A percentile compares a stretch with the other conserved stretches of the same genome.
Conservation (phyloP, 2,113 vertebrate species). For the Suncus etruscus region DNA sequence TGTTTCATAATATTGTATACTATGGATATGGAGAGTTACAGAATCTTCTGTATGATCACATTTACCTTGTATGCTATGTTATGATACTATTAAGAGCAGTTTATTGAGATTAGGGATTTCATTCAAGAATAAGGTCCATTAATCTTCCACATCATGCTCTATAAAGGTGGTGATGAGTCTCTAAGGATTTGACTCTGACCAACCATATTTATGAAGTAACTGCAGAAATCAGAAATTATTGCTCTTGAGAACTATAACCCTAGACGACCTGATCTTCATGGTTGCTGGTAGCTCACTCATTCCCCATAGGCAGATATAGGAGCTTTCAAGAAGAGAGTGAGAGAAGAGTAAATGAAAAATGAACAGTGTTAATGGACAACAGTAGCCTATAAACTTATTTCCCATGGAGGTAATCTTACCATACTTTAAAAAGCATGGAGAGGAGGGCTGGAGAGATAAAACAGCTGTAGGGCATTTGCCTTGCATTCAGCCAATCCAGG, state of each 20-base stretch:
- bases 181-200: slow-evolving; percentile 35
- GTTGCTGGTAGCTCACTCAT: slow-evolving; percentile 20
- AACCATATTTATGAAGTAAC: background rate
- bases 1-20: slow-evolving; percentile 25
- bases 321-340: background rate
- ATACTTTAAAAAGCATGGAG: slow-evolving; percentile 42
- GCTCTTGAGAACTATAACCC: slow-evolving; percentile 37
- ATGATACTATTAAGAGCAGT: slow-evolving; percentile 38
- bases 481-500: too few relatives aligned
- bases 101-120: background rate
- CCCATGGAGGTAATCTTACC: slow-evolving; percentile 19
- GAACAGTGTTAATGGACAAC: background rate
- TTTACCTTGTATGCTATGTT: slow-evolving; percentile 8
- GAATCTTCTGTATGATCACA: slow-evolving; percentile 39
- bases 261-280: slow-evolving; percentile 37
- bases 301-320: slow-evolving; percentile 49
- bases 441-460: too few relatives aligned
- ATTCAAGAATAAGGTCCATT: slow-evolving; percentile 32
- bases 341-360: slow-evolving; percentile 21
- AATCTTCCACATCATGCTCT: slow-evolving; percentile 31
- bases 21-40: slow-evolving; percentile 4
- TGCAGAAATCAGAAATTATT: slow-evolving; percentile 43
- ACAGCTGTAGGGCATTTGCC: too few relatives aligned
- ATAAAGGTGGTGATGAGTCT: background rate
- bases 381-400: slow-evolving; percentile 22